phyloP scores from a whole-genome alignment of 2,113 vertebrate species.

The Siniperca knerii region DNA sequence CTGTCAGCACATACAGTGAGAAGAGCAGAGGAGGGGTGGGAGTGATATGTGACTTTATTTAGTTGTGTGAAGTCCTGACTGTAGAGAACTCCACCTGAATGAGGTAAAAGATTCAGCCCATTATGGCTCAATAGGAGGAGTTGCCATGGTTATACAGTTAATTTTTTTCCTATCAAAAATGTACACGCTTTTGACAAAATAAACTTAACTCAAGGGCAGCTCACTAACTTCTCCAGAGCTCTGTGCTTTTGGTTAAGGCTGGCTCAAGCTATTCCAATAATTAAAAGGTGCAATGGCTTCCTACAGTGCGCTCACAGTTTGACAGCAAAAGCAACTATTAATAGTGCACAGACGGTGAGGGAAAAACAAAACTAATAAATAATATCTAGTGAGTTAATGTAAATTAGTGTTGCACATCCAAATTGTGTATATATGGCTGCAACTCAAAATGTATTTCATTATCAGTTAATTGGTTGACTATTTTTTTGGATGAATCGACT shows the following conservation, averaged over 20 bases:
- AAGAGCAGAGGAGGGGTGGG: neutral
- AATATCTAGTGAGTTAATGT: neutral
- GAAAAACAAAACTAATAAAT: neutral
- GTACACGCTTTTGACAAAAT: neutral
- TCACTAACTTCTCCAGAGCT: neutral
- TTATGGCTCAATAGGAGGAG: neutral
- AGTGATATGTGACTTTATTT: slow-evolving; percentile 44
- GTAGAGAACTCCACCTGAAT: slow-evolving; percentile 10
- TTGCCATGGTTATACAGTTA: neutral
- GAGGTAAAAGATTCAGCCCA: neutral
- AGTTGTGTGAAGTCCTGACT: slow-evolving; percentile 31
- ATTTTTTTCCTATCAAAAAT: neutral
- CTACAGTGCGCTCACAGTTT: too few relatives aligned
- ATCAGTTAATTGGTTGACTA: too few relatives aligned
- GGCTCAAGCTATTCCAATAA: neutral
- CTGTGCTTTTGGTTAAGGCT: neutral
- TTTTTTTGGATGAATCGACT: too few relatives aligned
- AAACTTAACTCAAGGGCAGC: neutral
- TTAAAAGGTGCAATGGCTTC: neutral
- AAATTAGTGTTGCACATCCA: too few relatives aligned
- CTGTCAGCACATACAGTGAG: slow-evolving; percentile 33
- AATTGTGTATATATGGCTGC: too few relatives aligned
- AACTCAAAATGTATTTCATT: too few relatives aligned
- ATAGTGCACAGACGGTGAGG: too few relatives aligned
- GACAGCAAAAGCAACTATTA: neutral